Evolutionary conservation across 2,113 vertebrate genomes (phyloP).

Genomic region (Hyla sarda): DNA sequence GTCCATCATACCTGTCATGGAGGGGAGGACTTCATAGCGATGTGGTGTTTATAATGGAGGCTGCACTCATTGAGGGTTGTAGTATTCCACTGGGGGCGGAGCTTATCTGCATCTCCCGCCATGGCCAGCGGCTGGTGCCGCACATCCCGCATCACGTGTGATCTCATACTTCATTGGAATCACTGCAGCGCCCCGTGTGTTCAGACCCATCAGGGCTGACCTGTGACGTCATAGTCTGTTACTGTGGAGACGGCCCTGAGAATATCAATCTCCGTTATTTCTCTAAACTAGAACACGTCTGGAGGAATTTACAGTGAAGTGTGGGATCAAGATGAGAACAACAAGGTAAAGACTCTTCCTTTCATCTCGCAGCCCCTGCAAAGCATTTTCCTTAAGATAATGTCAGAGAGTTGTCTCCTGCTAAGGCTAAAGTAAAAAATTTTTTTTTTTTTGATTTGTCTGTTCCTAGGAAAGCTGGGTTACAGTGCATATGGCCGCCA

Average conservation of each 20-base stretch:
- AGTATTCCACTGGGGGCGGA: not conserved
- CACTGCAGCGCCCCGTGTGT: slow-evolving; percentile 15
- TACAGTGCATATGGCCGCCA: not conserved
- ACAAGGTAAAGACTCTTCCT: slow-evolving; percentile 39
- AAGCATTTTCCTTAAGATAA: not conserved
- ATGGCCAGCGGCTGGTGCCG: not conserved
- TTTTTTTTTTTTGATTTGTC: too few species aligned
- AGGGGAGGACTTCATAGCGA: not conserved
- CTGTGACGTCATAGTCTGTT: not conserved
- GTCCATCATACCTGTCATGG: not conserved
- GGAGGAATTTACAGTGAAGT: slow-evolving; percentile 52
- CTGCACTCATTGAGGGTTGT: not conserved
- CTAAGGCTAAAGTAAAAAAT: too few species aligned
- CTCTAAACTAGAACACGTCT: slow-evolving; percentile 47
- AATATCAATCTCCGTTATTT: slow-evolving; percentile 41
- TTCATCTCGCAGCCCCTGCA: not conserved
- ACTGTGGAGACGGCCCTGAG: not conserved
- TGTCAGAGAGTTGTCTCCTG: not conserved
- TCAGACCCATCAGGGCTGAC: not conserved
- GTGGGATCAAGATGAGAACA: slow-evolving; percentile 39
- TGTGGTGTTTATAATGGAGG: not conserved
- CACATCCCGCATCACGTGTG: not conserved
- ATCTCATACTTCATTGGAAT: slow-evolving; percentile 51
- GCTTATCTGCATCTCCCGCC: not conserved
- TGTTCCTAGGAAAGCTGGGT: not conserved